Evolutionary conservation across 2,113 vertebrate genomes (phyloP), one percentile per base, ranked within the genome.

Genomic region (Seriola aureovittata): DNA sequence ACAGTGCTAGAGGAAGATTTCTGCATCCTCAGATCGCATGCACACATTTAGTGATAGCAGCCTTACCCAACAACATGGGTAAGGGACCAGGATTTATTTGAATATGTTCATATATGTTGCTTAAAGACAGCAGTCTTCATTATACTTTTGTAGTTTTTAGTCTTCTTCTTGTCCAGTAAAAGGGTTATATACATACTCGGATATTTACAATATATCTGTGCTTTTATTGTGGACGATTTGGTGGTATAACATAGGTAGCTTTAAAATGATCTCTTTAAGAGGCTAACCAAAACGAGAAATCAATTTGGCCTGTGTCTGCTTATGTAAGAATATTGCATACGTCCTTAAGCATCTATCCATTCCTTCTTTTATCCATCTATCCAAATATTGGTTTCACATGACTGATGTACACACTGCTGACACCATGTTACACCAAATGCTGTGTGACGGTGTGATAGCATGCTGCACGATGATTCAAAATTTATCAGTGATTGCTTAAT

Each of bases 11-110:
- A 75, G 64, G 55, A 74, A 66, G 60, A 69, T 83, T 46, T 69
- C 32, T 64, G 58, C 19, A 13, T 80, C 71, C 67, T 74, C 52
- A 71, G 13, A 82, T 85, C 32, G 40, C 50, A 48, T 70, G 42
- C 34, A 38, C 40, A 52, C 65, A 59, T n/a, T 29, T 13, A 36
- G 23, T 21, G 29, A 46, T 46, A 63, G 34, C 38, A 72, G 54
- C 17, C 19, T 57, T 23, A 36, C 50, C 13, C 16, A 70, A 52
- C 42, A 50, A 21, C 48, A 55, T 38, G 50, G 34, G 36, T 25
- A 13, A 29, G 21, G 50, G 65, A 52, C 36, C 38, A 19, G 13
- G 44, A 25, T 59, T 58, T 32, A 8, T 62, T 25, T 32, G 19
- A 19, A 52, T 52, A 40, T 60, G 7, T 36, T 40, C 6, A 67